A percentile compares a stretch with the other conserved stretches of the same genome.
Conservation (phyloP, 2,888 invertebrate genomes). For the Cerceris rybyensis region DNA sequence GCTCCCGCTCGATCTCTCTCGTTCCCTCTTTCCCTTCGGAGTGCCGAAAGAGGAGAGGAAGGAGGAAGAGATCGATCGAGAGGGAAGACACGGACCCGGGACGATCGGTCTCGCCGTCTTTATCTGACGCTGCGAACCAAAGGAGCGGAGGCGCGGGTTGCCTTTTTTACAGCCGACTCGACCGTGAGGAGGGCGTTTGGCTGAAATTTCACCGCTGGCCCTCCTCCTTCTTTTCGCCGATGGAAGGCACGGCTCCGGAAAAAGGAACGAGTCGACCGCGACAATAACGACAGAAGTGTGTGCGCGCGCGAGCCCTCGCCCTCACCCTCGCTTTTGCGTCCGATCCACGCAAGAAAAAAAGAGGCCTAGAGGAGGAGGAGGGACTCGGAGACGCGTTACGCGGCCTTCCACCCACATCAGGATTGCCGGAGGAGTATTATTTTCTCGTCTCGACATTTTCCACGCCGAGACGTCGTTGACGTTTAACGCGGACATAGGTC, state of each 20-base stretch:
- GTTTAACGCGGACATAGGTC: neutral
- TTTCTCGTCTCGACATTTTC: neutral
- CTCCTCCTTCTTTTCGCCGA: conserved; percentile 38
- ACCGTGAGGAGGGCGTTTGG: conserved; percentile 62
- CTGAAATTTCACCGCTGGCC: conserved; percentile 73
- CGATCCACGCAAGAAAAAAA: conserved; percentile 17
- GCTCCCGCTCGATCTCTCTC: neutral
- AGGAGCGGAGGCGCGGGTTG: conserved; percentile 46
- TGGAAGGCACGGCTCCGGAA: conserved; percentile 39
- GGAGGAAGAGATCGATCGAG: conserved; percentile 52
- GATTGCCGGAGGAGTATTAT: neutral
- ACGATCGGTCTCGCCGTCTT: conserved; percentile 68
- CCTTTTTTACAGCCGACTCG: conserved; percentile 65
- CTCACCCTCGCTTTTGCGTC: conserved; percentile 2
- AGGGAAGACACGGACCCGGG: conserved; percentile 43
- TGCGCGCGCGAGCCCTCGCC: conserved; percentile 1
- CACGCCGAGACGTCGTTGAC: neutral
- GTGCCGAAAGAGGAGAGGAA: conserved; percentile 27
- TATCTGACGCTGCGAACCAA: conserved; percentile 66
- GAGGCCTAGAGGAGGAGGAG: conserved; percentile 11
- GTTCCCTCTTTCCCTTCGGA: conserved; percentile 11
- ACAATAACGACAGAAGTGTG: conserved; percentile 56
- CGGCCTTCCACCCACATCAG: conserved; percentile 37
- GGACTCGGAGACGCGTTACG: conserved; percentile 15
- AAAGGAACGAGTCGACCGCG: conserved; percentile 53